A percentile compares a stretch with the other conserved stretches of the same genome.
phyloP scores from a whole-genome alignment of 1,140 invertebrate genomes.

The Rhopalosiphum maidis region DNA sequence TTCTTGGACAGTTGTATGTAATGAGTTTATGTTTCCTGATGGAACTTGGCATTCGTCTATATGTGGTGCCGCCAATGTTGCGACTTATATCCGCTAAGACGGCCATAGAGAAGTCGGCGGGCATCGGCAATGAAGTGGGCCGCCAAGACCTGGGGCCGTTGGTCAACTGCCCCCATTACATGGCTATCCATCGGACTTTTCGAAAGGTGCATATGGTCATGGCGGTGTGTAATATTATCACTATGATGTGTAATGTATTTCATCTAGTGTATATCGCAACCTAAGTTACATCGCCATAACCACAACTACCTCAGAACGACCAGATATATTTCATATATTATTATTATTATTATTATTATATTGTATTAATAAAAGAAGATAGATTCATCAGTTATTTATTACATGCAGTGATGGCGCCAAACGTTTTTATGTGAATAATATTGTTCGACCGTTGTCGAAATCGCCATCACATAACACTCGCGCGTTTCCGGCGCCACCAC shows the following conservation, averaged over 20 bases:
- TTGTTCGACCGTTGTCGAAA: no score
- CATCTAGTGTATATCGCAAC: conserved; percentile 74
- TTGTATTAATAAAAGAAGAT: no score
- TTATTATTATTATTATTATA: no score
- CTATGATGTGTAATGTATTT: conserved; percentile 74
- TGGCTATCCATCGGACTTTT: conserved; percentile 72
- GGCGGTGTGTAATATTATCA: conserved; percentile 75
- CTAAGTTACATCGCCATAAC: conserved; percentile 59
- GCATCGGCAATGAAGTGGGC: conserved; percentile 76
- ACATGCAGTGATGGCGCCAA: no score
- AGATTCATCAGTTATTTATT: no score
- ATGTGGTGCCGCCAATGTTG: conserved; percentile 73
- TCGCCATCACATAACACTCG: no score
- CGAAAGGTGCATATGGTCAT: conserved; percentile 72
- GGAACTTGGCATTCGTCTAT: conserved; percentile 73
- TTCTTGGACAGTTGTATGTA: conserved; percentile 67
- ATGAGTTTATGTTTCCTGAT: conserved; percentile 74
- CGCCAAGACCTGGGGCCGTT: conserved; percentile 71
- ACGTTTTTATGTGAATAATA: no score
- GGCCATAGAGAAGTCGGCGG: conserved; percentile 73
- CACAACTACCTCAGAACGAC: neutral
- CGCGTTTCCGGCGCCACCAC: no score
- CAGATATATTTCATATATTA: no score
- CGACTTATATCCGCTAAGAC: conserved; percentile 72
- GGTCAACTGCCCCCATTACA: conserved; percentile 74